These are phyloP conservation scores for Misgurnus mizolepis DNA, from an alignment of 2,113 vertebrate species.

Conservation along the genomic window DNA sequence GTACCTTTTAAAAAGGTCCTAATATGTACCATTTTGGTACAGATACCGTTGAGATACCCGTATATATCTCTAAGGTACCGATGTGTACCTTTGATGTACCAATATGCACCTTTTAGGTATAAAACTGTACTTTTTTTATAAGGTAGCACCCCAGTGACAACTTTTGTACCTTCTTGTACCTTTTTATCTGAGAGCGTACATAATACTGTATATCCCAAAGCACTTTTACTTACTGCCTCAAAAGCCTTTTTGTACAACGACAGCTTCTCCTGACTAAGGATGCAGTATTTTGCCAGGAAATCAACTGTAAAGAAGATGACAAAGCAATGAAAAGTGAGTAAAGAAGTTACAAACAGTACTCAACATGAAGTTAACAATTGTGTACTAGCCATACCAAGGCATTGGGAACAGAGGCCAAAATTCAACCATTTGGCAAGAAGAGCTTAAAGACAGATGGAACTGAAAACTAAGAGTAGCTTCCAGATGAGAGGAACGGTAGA, in stretches of 20 bases:
- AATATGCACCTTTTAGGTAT: no score
- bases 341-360: no score
- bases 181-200: no score
- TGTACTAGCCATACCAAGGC: background rate
- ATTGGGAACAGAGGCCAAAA: conserved; percentile 12
- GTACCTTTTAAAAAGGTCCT: no score
- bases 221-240: conserved; percentile 86
- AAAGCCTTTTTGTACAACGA: conserved; percentile 89
- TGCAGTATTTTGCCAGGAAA: conserved; percentile 92
- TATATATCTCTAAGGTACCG: no score
- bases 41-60: no score
- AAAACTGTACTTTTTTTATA: no score
- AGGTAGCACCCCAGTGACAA: background rate
- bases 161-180: no score
- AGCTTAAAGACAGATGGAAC: conserved; percentile 27
- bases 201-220: no score
- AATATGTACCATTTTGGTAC: no score
- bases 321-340: conserved; percentile 42
- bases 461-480: background rate
- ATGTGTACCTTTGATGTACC: no score
- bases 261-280: conserved; percentile 91
- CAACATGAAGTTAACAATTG: no score
- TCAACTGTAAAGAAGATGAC: conserved; percentile 78
- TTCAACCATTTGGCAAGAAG: conserved; percentile 1
- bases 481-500: conserved; percentile 19